These are phyloP conservation scores for Canis aureus DNA, from an alignment of 2,113 vertebrate species.

Conservation along the genomic window DNA sequence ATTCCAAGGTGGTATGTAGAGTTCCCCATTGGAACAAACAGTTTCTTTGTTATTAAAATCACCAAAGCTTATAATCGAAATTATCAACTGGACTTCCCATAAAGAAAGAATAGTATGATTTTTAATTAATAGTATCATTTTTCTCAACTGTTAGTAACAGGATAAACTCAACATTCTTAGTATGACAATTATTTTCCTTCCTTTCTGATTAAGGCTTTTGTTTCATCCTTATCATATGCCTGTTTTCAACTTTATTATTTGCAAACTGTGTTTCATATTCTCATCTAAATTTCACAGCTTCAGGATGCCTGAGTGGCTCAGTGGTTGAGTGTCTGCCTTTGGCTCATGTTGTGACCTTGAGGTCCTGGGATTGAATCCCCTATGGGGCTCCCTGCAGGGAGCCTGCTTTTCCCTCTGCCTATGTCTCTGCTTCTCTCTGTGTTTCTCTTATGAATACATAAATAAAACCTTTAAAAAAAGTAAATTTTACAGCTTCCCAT, in stretches of 20 bases:
- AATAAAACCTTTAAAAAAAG: too few relatives aligned
- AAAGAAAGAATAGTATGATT: neutral
- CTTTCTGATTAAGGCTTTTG: neutral
- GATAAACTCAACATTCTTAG: slow-evolving; percentile 1
- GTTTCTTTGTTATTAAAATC: slow-evolving; percentile 5
- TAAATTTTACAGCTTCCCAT: neutral
- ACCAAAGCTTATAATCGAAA: neutral
- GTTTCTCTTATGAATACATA: too few relatives aligned
- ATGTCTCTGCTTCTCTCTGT: too few relatives aligned
- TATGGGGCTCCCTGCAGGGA: too few relatives aligned
- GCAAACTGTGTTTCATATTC: neutral
- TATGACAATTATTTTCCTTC: neutral
- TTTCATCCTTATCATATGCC: neutral
- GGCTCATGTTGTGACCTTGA: too few relatives aligned
- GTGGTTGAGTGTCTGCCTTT: too few relatives aligned
- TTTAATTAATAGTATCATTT: slow-evolving; percentile 36
- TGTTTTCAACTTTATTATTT: slow-evolving; percentile 18
- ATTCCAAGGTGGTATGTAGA: slow-evolving; percentile 30
- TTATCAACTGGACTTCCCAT: neutral
- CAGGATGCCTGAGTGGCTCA: too few relatives aligned
- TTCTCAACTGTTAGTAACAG: neutral
- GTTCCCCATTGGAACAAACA: neutral
- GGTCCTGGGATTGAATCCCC: too few relatives aligned
- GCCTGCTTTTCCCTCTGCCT: too few relatives aligned
- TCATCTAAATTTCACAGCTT: neutral